phyloP scores from a whole-genome alignment of 23 tunicate species.

The Trididemnum miniatum region DNA sequence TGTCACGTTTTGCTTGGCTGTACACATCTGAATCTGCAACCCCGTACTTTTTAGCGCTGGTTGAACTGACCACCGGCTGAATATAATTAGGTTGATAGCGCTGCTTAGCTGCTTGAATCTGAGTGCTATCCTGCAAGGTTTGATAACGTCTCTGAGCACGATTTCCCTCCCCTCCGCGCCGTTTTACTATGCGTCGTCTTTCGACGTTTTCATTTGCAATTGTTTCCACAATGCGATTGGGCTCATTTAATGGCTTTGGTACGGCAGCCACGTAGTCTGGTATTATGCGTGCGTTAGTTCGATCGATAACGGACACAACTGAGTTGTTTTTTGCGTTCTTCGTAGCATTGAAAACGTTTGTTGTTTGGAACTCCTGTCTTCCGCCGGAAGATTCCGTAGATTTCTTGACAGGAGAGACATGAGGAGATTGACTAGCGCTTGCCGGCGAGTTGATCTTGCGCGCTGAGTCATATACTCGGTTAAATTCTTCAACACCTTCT shows the following conservation, averaged over 20 bases:
- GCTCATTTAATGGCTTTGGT: neutral
- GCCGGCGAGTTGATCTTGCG: too few relatives aligned
- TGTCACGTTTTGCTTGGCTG: constrained; percentile 23
- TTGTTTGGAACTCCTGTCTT: too few relatives aligned
- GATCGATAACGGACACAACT: neutral
- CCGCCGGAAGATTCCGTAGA: neutral
- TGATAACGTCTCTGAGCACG: constrained; percentile 16
- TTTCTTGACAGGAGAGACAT: too few relatives aligned
- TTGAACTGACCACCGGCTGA: neutral
- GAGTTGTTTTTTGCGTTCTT: neutral
- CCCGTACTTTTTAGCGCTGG: neutral
- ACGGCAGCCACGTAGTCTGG: constrained; percentile 2
- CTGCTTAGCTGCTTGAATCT: neutral
- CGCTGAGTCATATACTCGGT: neutral
- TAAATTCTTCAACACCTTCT: constrained; percentile 33
- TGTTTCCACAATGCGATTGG: neutral
- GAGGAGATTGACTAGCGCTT: too few relatives aligned
- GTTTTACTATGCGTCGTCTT: neutral
- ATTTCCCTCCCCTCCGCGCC: neutral
- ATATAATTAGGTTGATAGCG: neutral
- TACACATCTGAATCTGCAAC: neutral
- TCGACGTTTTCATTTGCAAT: neutral
- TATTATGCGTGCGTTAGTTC: neutral
- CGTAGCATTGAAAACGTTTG: too few relatives aligned
- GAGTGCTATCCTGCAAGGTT: neutral